Conservation (phyloP, 2,113 vertebrate species). For the Phyllopteryx taeniolatus region DNA sequence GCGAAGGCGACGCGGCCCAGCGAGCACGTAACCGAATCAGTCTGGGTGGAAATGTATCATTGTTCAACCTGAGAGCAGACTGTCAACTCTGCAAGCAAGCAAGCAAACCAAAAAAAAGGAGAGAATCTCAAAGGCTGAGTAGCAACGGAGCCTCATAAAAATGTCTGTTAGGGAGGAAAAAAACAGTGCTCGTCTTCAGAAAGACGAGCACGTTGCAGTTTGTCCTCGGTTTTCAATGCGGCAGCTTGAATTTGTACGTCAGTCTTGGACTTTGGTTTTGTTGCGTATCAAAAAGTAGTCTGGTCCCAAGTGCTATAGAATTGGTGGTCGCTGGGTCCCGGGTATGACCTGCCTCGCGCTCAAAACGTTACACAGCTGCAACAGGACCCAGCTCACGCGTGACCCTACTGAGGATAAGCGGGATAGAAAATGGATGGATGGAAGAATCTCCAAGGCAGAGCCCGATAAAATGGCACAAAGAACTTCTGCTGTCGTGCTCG, state of each 20-base stretch:
- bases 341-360: too few relatives aligned
- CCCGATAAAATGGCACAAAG: neutral
- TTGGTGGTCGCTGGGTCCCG: too few relatives aligned
- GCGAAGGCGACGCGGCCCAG: slow-evolving; percentile 43
- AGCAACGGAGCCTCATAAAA: slow-evolving; percentile 17
- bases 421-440: neutral
- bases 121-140: slow-evolving; percentile 8
- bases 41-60: slow-evolving; percentile 31
- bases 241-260: neutral
- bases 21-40: slow-evolving; percentile 45
- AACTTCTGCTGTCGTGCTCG: slow-evolving; percentile 17
- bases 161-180: neutral
- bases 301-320: too few relatives aligned
- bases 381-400: too few relatives aligned
- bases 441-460: neutral
- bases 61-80: slow-evolving; percentile 26
- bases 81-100: slow-evolving; percentile 5
- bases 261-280: neutral
- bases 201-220: neutral
- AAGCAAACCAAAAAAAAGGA: slow-evolving; percentile 17
- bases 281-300: neutral
- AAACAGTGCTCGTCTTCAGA: neutral
- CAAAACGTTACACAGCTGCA: too few relatives aligned
- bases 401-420: neutral
- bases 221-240: neutral